Base-by-base conservation (phyloP, 2,113 vertebrate genomes). In the Carassius auratus region DNA sequence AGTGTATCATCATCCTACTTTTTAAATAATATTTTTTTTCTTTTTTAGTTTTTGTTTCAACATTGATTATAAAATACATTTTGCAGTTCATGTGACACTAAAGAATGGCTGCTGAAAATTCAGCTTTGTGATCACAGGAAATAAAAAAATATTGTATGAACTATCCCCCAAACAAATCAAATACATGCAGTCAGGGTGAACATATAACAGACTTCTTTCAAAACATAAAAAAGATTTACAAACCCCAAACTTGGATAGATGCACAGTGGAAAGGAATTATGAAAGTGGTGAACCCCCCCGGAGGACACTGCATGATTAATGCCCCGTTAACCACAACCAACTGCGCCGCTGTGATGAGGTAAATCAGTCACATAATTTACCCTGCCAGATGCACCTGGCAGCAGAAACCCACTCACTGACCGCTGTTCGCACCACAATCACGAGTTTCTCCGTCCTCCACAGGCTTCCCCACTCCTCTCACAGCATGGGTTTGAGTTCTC, bases 331-430 rank as follows among this genome's bases (percentile, higher is more conserved):
- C 52, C 21, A 77, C 81, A 78, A 73, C 74, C 84, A 71, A 83
- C 64, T 64, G 66, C 45, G 21, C 68, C 45, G 33, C 76, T 15
- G 26, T 85, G 57, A 80, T 30, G 23, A 66, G 69, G 68, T 82
- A 86, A 86, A 86, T 86, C 84, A 79, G 84, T 75, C 82, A 86
- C 75, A 84, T 81, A 64, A 83, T 82, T 59, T 68, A 45, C 76
- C 74, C 87, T 84, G 87, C 81, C 87, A 88, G 84, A 64, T 74
- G 68, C 87, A 88, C 87, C 87, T 88, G 87, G 57, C 75, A 52
- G 62, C 61, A 66, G 42, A 81, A 66, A 61, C 36, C 38, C 78
- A 48, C 78, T 81, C 59, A 26, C 36, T 64, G n/a, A 45, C 77
- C 61, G 5, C 78, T 48, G 61, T 64, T 30, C 23, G 7, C 23